These are phyloP conservation scores for Hemiscyllium ocellatum DNA, from an alignment of 2,113 vertebrate species.

Conservation along the genomic window DNA sequence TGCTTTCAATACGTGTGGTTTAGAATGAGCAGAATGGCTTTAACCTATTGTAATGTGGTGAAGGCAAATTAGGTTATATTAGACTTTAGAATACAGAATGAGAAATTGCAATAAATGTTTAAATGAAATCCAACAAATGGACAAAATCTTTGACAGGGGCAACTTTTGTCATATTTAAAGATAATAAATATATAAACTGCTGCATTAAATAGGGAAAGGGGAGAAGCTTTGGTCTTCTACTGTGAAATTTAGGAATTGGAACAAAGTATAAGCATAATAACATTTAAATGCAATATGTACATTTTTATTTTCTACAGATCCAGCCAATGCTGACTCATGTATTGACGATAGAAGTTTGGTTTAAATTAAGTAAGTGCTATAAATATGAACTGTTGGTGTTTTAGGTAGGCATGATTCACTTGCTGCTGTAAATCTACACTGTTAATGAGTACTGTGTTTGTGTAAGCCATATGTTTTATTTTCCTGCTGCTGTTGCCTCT, in stretches of 20 bases:
- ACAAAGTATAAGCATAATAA: background rate
- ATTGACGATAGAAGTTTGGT: background rate
- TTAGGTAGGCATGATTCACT: slow-evolving; percentile 23
- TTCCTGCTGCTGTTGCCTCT: background rate
- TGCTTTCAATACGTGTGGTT: background rate
- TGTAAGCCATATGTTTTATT: background rate
- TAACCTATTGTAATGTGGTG: background rate
- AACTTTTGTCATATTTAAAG: background rate
- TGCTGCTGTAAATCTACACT: slow-evolving; percentile 15
- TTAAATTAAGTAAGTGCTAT: slow-evolving; percentile 29
- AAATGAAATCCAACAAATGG: background rate
- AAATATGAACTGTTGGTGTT: background rate
- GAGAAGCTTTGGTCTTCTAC: background rate
- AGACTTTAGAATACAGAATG: background rate
- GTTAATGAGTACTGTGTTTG: slow-evolving; percentile 10
- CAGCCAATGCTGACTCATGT: background rate
- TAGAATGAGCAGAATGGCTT: background rate
- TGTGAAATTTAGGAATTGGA: background rate
- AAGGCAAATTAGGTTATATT: background rate
- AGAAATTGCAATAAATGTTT: background rate
- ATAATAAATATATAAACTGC: background rate
- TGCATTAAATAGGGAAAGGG: background rate
- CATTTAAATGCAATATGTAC: background rate
- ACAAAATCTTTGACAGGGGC: background rate
- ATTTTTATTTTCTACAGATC: background rate